Evolutionary conservation across 2,888 invertebrate genomes (phyloP), one percentile per base, ranked within the genome.

Genomic region (Acanthococcus lagerstroemiae): DNA sequence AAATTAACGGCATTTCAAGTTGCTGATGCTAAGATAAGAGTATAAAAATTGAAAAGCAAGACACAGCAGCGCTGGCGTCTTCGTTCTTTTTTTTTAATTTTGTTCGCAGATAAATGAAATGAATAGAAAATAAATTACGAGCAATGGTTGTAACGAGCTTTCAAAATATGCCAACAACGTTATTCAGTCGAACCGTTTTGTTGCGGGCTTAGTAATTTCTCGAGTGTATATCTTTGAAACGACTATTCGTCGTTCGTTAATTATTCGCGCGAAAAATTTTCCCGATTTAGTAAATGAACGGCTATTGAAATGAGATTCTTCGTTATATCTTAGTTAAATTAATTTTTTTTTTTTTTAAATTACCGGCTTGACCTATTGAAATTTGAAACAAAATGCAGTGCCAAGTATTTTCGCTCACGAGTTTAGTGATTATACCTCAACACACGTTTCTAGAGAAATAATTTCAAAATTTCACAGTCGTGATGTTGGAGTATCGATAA

Each of bases 1-100:
- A 61, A 61, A 61, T 61, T 61, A 61, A 61, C 60, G 60, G 50
- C 50, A 50, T 61, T 61, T 61, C 27, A 61, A 27, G 26, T 61
- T 61, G 21, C 22, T 61, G 22, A 26, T 61, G n/a, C n/a, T n/a
- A n/a, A n/a, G n/a, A n/a, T n/a, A n/a, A n/a, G n/a, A n/a, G n/a
- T n/a, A n/a, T n/a, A n/a, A 61, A 50, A 50, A 61, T 61, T 26
- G 30, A 61, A 61, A 61, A 48, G 26, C 25, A 27, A 52, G 60
- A 50, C 46, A 52, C 15, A 45, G 21, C 19, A 52, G n/a, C n/a
- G 24, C 52, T 52, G 37, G 37, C 37, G 37, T 37, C n/a, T 9
- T 37, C 37, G 37, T 37, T 37, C 37, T 37, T n/a, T 15, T 37
- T 37, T 37, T 37, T 37, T n/a, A 37, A n/a, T n/a, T n/a, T n/a